Evolutionary conservation across 2,888 invertebrate genomes (phyloP), one percentile per base, ranked within the genome.

Genomic region (Ornithoptera alexandrae): DNA sequence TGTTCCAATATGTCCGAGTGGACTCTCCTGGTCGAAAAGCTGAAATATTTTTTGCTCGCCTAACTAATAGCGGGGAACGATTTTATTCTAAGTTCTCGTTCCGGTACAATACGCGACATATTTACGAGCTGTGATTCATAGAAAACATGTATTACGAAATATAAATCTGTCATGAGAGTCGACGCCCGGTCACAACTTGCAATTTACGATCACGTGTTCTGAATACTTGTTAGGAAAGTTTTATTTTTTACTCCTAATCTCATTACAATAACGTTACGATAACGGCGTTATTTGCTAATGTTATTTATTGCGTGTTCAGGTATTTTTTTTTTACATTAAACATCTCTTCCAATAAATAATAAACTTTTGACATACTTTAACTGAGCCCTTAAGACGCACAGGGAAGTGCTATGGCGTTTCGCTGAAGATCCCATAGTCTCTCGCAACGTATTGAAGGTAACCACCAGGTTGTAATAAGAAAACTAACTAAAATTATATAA

Each of bases 121-220:
- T 90, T 90, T 90, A 90, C 86, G 90, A 87, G 85, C 81, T 86
- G 88, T 83, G 88, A 89, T 85, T 88, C 84, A 87, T 85, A 89
- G 84, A 85, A 85, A 87, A 87, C 85, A 86, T 85, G 87, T 83
- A 84, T 86, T 70, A 80, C 80, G 84, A 82, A 81, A 83, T 82
- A 89, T 90, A 90, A 90, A 90, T 90, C 89, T 90, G 89, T 90
- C 90, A 82, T 71, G 78, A 74, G 79, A 79, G 86, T 85, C 84
- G 85, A 87, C 88, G 84, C 85, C 82, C 82, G 85, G 83, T 85
- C 88, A 87, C 89, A 89, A 88, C 88, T 89, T 86, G 87, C 89
- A 85, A 89, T 89, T 86, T 89, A 87, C 81, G 78, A 85, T 82
- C 88, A 85, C 81, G 79, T 84, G 80, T 39, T 60, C 30, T 50